Base-by-base conservation (phyloP, 2,888 invertebrate genomes). In the Macrosiphum euphorbiae region DNA sequence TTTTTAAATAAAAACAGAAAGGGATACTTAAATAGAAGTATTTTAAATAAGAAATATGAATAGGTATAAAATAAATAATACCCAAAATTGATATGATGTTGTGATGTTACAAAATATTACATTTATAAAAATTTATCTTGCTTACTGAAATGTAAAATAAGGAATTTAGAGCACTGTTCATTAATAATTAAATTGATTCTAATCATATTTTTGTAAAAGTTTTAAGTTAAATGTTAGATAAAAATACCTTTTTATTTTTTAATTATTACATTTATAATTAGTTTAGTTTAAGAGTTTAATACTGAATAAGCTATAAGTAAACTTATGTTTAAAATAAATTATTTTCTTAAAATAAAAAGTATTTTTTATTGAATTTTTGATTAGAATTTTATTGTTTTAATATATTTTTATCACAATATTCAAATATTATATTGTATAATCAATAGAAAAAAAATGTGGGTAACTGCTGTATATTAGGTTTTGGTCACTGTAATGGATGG, bases 321-420 rank as follows among this genome's bases (percentile, higher is more conserved):
- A 86, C 91, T 58, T 91, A 91, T 91, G 86, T 91, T 86, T 85
- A 91, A 85, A 91, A 86, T 87, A 61, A 78, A 92, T 87, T 92
- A 61, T 87, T 92, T 92, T 92, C 87, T 16, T 87, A 87, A 92
- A 92, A 92, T 87, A 87, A 87, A 91, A 44, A 47, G 55, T 92
- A 92, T 92, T 86, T 90, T 91, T 47, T 35, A 86, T 86, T 58
- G 24, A 86, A 86, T 44, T 91, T 85, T 55, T 90, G 35, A 88
- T 55, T 41, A 55, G 55, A 55, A 55, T 58, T 58, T 58, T 55
- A 55, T 55, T 78, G 35, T 78, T 67, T n/a, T n/a, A 61, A n/a
- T n/a, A 16, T 67, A 35, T 35, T 78, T 78, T 35, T 35, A 78
- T 35, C 20, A 78, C 78, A 35, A 35, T 3, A 41, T 41, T 41